These are phyloP conservation scores for Amphimallon solstitiale DNA, from an alignment of 2,888 invertebrate genomes.

Conservation along the genomic window DNA sequence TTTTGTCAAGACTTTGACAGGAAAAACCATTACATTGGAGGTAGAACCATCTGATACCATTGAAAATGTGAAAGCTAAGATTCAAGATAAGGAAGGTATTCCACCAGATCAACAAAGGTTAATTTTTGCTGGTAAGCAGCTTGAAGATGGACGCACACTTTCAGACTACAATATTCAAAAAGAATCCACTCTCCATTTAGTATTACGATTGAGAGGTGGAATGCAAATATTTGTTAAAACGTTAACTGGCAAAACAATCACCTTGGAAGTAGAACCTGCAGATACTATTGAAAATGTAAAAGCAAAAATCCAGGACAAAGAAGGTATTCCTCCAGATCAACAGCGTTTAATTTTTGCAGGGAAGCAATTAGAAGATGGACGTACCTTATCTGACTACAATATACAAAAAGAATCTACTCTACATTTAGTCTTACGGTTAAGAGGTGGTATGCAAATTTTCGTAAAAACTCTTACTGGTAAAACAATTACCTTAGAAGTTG, in stretches of 20 bases:
- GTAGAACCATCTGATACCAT: constrained; percentile 72
- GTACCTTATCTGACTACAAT: constrained; percentile 75
- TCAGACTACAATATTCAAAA: constrained; percentile 75
- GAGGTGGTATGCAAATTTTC: constrained; percentile 71
- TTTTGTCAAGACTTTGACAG: constrained; percentile 69
- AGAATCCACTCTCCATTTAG: constrained; percentile 69
- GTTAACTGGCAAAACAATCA: constrained; percentile 68
- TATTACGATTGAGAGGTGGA: constrained; percentile 72
- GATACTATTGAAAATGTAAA: constrained; percentile 73
- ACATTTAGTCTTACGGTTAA: constrained; percentile 91
- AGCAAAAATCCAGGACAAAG: constrained; percentile 67
- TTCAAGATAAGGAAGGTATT: constrained; percentile 68
- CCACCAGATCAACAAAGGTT: constrained; percentile 72
- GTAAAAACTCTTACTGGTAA: constrained; percentile 63
- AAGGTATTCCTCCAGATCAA: constrained; percentile 71
- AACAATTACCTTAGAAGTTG: constrained; percentile 66
- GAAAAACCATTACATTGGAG: constrained; percentile 69
- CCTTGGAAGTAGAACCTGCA: constrained; percentile 68
- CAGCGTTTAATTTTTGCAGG: constrained; percentile 78
- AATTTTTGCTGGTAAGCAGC: constrained; percentile 74
- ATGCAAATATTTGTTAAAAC: constrained; percentile 70
- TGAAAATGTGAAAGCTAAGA: constrained; percentile 70
- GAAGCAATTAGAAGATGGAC: constrained; percentile 69
- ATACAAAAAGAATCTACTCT: constrained; percentile 96
- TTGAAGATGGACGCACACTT: constrained; percentile 74